A percentile compares a stretch with the other conserved stretches of the same genome.
Evolutionary conservation across 2,888 invertebrate genomes (phyloP).

Genomic region (Cyaniris semiargus): DNA sequence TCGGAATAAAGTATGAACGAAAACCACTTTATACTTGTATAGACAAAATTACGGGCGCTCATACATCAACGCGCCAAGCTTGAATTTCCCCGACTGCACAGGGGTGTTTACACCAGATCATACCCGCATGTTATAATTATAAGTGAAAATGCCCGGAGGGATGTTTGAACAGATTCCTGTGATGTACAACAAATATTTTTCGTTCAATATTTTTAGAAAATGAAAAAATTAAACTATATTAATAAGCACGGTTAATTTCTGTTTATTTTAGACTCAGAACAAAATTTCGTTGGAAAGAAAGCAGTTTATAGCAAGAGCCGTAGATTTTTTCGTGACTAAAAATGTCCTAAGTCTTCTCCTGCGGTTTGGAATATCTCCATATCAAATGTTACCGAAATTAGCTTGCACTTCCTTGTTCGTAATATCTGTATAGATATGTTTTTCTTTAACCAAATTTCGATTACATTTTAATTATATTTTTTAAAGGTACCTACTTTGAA

Average conservation of each 20-base stretch:
- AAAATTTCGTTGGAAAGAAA: no score
- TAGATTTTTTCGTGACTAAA: no score
- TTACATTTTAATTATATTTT: no score
- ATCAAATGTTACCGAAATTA: no score
- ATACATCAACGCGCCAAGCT: neutral
- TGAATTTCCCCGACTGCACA: neutral
- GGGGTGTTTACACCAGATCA: neutral
- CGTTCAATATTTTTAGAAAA: constrained; percentile 8
- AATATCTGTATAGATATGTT: no score
- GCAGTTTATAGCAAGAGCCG: no score
- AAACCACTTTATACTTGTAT: neutral
- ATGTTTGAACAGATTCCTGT: constrained; percentile 7
- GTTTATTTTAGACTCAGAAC: neutral
- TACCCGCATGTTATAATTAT: neutral
- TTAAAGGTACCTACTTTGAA: no score
- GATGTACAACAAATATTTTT: neutral
- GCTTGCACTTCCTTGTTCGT: no score
- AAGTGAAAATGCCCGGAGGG: constrained; percentile 2
- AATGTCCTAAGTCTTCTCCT: no score
- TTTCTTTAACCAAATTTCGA: no score
- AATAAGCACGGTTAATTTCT: neutral
- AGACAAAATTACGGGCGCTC: neutral
- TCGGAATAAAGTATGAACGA: neutral
- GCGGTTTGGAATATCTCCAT: no score
- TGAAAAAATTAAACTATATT: neutral